phyloP scores from a whole-genome alignment of 2,113 vertebrate genomes.

The Phaethornis superciliosus region DNA sequence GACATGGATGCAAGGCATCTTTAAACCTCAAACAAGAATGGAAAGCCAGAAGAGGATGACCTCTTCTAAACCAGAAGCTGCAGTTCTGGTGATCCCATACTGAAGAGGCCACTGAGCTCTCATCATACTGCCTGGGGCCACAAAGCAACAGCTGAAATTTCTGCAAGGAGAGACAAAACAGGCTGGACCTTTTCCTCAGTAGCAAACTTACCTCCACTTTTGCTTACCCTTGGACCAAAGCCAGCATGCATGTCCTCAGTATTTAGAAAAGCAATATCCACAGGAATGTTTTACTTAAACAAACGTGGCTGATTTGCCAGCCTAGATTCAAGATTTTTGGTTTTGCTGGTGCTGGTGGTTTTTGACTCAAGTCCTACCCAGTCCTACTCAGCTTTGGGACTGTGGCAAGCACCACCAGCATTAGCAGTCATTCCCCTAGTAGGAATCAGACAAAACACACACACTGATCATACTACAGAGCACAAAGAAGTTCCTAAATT shows the following conservation, averaged over 20 bases:
- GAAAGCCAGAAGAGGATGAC: neutral
- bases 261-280: neutral
- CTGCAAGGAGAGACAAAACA: neutral
- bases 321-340: neutral
- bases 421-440: neutral
- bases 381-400: neutral
- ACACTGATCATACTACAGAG: neutral
- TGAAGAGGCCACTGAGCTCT: neutral
- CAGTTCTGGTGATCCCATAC: neutral
- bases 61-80: neutral
- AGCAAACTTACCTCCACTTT: accelerated
- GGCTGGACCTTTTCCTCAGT: neutral
- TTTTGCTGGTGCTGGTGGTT: neutral
- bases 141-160: neutral
- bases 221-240: neutral
- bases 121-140: accelerated
- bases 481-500: neutral
- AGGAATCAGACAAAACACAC: neutral
- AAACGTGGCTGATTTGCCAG: neutral
- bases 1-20: neutral
- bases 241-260: neutral
- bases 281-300: neutral
- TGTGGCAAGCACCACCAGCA: neutral
- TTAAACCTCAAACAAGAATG: accelerated
- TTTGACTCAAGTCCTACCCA: neutral